Evolutionary conservation across 2,113 vertebrate species (phyloP).

Genomic region (Podarcis raffonei): DNA sequence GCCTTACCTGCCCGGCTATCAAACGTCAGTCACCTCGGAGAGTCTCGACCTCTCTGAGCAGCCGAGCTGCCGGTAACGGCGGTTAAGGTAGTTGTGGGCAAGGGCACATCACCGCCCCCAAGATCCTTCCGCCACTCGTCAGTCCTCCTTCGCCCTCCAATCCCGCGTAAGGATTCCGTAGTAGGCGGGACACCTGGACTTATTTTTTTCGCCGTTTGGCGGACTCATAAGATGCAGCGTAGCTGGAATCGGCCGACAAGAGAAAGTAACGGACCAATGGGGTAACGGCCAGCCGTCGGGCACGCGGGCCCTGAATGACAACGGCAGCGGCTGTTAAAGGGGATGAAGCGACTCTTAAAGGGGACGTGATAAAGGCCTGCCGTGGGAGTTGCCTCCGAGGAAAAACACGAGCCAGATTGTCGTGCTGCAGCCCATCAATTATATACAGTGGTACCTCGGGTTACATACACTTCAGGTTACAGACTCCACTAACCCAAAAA

Average conservation of each 20-base stretch:
- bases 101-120: neutral
- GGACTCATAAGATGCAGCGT: neutral
- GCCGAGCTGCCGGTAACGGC: neutral
- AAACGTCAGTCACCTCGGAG: neutral
- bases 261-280: neutral
- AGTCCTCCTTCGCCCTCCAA: neutral
- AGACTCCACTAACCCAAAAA: too few species aligned
- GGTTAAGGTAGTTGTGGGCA: neutral
- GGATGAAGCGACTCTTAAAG: neutral
- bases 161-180: too few species aligned
- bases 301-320: neutral
- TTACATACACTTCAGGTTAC: too few species aligned
- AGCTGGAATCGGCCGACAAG: neutral
- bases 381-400: neutral
- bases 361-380: too few species aligned
- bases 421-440: neutral
- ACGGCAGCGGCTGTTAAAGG: neutral
- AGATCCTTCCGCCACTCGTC: neutral
- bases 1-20: neutral
- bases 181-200: neutral
- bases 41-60: slow-evolving; percentile 17
- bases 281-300: neutral
- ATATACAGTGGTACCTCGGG: too few species aligned
- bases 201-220: neutral
- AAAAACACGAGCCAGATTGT: neutral